These are phyloP conservation scores for Mesopsocus fuscifrons DNA, from an alignment of 2,888 invertebrate genomes.

Conservation along the genomic window DNA sequence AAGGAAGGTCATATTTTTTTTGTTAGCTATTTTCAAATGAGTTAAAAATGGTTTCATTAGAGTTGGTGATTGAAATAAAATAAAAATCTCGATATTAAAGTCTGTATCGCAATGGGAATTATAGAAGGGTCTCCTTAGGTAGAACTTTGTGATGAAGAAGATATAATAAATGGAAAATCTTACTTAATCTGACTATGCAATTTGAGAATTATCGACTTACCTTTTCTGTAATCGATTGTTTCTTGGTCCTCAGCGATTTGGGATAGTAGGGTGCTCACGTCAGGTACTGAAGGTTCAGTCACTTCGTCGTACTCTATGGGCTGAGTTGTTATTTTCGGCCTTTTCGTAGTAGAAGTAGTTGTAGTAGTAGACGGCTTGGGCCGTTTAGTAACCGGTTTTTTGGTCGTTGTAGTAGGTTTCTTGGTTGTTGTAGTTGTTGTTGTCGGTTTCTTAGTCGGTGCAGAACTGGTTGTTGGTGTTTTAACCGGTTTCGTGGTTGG, in stretches of 20 bases:
- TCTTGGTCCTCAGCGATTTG: not conserved
- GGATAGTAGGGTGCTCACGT: conserved; percentile 11
- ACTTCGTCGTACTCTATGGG: conserved; percentile 21
- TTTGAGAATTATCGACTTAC: conserved; percentile 23
- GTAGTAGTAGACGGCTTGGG: conserved; percentile 18
- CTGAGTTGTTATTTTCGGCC: conserved; percentile 23
- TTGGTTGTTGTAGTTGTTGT: conserved; percentile 19
- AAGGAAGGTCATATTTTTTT: too few species aligned
- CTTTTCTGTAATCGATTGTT: conserved; percentile 23
- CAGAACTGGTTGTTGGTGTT: conserved; percentile 17
- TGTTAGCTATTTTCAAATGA: too few species aligned
- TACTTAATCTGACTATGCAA: too few species aligned
- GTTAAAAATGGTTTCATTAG: too few species aligned
- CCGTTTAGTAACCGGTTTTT: conserved; percentile 21
- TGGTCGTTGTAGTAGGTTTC: conserved; percentile 21
- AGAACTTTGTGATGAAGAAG: conserved; percentile 11
- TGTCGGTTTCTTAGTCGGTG: conserved; percentile 23
- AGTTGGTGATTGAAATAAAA: conserved; percentile 11
- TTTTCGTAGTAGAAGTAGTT: conserved; percentile 16
- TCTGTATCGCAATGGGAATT: not conserved
- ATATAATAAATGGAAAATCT: too few species aligned
- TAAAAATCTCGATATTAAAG: conserved; percentile 5
- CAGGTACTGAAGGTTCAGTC: conserved; percentile 26
- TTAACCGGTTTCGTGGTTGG: conserved; percentile 12
- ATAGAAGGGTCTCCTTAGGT: not conserved